A percentile compares a stretch with the other conserved stretches of the same genome.
Evolutionary conservation across 2,888 invertebrate species (phyloP).

Genomic region (Galeopsomyia nigrocyanea): DNA sequence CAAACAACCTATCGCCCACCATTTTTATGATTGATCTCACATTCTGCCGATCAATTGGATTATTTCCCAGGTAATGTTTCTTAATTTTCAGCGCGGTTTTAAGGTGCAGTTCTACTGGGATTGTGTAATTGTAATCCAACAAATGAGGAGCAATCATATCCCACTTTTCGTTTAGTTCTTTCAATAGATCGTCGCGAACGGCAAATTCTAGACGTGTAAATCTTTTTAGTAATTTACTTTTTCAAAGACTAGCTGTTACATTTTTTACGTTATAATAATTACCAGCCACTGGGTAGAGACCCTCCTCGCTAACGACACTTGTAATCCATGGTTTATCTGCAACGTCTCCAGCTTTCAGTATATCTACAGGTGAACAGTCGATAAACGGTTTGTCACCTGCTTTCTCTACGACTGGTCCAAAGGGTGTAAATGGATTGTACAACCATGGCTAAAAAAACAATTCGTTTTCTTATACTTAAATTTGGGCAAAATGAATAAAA

Average conservation of each 20-base stretch:
- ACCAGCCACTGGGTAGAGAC: constrained; percentile 79
- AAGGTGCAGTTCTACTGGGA: constrained; percentile 68
- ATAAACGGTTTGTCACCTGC: constrained; percentile 74
- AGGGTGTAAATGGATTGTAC: constrained; percentile 80
- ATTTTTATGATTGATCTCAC: constrained; percentile 68
- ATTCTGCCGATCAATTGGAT: constrained; percentile 68
- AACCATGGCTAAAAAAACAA: constrained; percentile 71
- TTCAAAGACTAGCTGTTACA: neutral
- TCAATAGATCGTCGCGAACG: constrained; percentile 67
- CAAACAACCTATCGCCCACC: constrained; percentile 77
- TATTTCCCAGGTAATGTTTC: constrained; percentile 71
- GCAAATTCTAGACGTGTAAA: constrained; percentile 67
- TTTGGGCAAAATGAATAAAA: neutral
- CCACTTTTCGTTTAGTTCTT: constrained; percentile 73
- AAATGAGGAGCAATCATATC: constrained; percentile 74
- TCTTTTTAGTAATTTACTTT: neutral
- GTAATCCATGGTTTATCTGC: constrained; percentile 78
- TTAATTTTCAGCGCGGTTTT: constrained; percentile 71
- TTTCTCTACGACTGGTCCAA: constrained; percentile 78
- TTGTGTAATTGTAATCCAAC: constrained; percentile 75
- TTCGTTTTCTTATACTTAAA: constrained; percentile 1
- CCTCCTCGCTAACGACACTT: constrained; percentile 78
- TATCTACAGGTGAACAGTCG: constrained; percentile 74
- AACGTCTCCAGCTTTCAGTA: constrained; percentile 73
- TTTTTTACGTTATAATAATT: neutral